Percentiles rank a stretch among this genome's conserved stretches.
Evolutionary conservation across 2,888 invertebrate genomes (phyloP).

Genomic region (Romanomermis culicivorax): DNA sequence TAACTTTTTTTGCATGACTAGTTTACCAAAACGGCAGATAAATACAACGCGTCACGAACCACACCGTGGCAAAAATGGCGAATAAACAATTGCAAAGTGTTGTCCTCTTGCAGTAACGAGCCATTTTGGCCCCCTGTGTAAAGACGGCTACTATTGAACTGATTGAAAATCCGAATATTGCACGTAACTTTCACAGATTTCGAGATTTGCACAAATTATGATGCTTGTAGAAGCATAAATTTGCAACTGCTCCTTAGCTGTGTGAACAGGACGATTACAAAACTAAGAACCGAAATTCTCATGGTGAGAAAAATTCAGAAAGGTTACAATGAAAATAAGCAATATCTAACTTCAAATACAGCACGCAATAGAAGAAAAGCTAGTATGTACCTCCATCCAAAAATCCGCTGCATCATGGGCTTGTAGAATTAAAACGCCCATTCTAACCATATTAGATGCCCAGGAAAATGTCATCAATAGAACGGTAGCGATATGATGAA

Average conservation of each 20-base stretch:
- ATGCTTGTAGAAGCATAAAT: no score
- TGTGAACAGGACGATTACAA: no score
- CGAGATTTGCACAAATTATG: no score
- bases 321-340: no score
- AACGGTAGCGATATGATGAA: constrained; percentile 85
- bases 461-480: constrained; percentile 72
- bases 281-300: no score
- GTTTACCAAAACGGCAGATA: constrained; percentile 41
- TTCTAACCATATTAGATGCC: constrained; percentile 69
- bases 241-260: no score
- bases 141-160: neutral
- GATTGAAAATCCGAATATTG: no score
- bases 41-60: constrained; percentile 71
- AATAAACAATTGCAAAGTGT: constrained; percentile 67
- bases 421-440: constrained; percentile 58
- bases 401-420: constrained; percentile 35
- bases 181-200: no score
- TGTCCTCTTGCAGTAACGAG: constrained; percentile 74
- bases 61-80: constrained; percentile 62
- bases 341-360: no score
- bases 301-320: no score
- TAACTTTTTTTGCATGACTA: no score
- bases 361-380: no score
- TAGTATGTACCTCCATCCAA: constrained; percentile 34
- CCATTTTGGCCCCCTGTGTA: constrained; percentile 74